Percentiles rank a stretch among this genome's conserved stretches.
These are phyloP conservation scores for Perca schrenkii DNA, from an alignment of 2,113 vertebrate species.

Conservation along the genomic window DNA sequence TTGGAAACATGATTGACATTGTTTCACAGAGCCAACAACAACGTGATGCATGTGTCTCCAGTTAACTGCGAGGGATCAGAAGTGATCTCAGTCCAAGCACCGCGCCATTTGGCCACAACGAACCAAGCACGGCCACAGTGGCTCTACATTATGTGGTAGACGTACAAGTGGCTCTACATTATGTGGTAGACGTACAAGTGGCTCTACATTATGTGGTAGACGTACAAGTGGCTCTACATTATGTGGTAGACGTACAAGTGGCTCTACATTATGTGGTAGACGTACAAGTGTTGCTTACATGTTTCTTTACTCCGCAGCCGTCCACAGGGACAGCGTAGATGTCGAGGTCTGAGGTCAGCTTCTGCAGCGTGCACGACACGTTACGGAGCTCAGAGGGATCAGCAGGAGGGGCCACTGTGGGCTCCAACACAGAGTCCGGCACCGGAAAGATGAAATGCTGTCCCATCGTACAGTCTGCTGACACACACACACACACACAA, in stretches of 20 bases:
- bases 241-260: too few species aligned
- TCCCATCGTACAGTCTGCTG: slow-evolving; percentile 60
- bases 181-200: too few species aligned
- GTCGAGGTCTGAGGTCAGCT: slow-evolving; percentile 57
- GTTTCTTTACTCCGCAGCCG: slow-evolving; percentile 61
- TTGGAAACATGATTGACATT: background rate
- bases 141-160: background rate
- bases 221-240: too few species aligned
- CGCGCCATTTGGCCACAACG: background rate
- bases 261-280: background rate
- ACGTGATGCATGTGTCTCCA: background rate
- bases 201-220: too few species aligned
- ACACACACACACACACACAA: background rate
- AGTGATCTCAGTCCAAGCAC: background rate
- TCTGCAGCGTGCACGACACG: slow-evolving; percentile 55
- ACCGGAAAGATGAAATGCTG: slow-evolving; percentile 57
- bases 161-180: too few species aligned
- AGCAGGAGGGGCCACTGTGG: slow-evolving; percentile 12
- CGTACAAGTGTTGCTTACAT: slow-evolving; percentile 41
- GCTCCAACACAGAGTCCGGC: slow-evolving; percentile 53
- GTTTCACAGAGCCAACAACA: background rate
- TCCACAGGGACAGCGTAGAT: slow-evolving; percentile 64
- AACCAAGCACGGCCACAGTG: background rate
- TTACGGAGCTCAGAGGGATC: slow-evolving; percentile 11
- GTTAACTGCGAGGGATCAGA: background rate